These are phyloP conservation scores for Heliopora coerulea DNA, from an alignment of 92 coral and sea anemone genomes.

Conservation along the genomic window DNA sequence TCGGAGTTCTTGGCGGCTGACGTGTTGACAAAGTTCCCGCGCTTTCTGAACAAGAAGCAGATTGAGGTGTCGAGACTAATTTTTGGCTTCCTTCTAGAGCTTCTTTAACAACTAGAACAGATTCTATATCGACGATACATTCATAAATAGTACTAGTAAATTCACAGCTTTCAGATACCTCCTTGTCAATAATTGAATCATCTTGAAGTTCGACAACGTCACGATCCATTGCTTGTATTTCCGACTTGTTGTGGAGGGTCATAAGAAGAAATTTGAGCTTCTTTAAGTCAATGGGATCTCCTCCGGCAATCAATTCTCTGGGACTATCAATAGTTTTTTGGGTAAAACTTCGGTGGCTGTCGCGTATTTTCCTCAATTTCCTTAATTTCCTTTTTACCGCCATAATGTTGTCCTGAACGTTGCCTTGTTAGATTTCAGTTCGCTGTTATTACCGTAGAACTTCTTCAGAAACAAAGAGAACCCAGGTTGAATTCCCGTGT, in stretches of 20 bases:
- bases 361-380: slow-evolving; percentile 17
- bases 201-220: slow-evolving; percentile 13
- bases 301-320: slow-evolving; percentile 11
- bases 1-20: background rate
- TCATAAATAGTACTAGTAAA: slow-evolving; percentile 13
- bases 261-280: slow-evolving; percentile 16
- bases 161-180: slow-evolving; percentile 28
- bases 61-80: too few species aligned
- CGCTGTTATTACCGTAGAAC: background rate
- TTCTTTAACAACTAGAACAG: background rate
- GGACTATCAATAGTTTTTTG: slow-evolving; percentile 23
- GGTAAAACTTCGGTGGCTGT: slow-evolving; percentile 20
- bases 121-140: background rate
- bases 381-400: slow-evolving; percentile 3
- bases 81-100: background rate
- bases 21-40: slow-evolving; percentile 3
- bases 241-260: slow-evolving; percentile 15
- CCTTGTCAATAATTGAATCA: slow-evolving; percentile 10
- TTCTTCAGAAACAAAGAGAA: too few species aligned
- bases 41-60: background rate
- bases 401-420: background rate
- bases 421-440: background rate
- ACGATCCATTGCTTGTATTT: slow-evolving; percentile 14
- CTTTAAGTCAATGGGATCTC: background rate
- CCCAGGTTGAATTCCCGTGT: too few species aligned